These are phyloP conservation scores for Pomatostomus ruficeps DNA, from an alignment of 2,113 vertebrate genomes.

Conservation along the genomic window DNA sequence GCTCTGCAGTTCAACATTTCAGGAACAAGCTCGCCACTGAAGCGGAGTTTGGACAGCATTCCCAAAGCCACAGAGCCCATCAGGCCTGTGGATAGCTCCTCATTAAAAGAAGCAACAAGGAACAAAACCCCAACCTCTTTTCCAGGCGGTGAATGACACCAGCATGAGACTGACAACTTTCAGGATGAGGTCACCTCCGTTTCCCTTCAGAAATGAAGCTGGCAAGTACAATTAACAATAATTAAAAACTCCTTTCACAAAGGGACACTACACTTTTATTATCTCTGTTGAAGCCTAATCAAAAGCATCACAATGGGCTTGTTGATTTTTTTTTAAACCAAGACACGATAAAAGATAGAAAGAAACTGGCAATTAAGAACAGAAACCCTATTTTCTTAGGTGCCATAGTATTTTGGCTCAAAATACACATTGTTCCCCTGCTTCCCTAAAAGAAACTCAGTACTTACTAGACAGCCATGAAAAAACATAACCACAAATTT, in stretches of 20 bases:
- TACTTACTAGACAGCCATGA: neutral
- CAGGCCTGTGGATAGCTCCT: neutral
- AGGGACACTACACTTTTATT: conserved; percentile 38
- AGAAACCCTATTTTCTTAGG: neutral
- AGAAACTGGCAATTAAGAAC: neutral
- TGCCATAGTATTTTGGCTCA: neutral
- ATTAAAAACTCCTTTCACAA: conserved; percentile 58
- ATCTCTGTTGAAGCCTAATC: conserved; percentile 13
- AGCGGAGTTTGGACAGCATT: neutral
- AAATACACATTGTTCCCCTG: neutral
- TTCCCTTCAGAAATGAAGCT: neutral
- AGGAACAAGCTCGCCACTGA: neutral
- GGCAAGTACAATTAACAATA: conserved; percentile 16
- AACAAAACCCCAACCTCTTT: neutral
- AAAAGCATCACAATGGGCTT: conserved; percentile 2
- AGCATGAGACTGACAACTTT: conserved; percentile 9
- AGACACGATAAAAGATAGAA: neutral
- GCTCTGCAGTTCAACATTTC: neutral
- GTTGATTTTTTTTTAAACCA: neutral
- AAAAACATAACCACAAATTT: neutral
- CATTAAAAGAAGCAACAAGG: neutral
- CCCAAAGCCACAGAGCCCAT: neutral
- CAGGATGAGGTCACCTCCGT: conserved; percentile 44
- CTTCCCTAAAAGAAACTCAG: neutral
- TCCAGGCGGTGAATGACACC: neutral